phyloP scores from a whole-genome alignment of 2,888 invertebrate species.

The Andricus quercusramuli region DNA sequence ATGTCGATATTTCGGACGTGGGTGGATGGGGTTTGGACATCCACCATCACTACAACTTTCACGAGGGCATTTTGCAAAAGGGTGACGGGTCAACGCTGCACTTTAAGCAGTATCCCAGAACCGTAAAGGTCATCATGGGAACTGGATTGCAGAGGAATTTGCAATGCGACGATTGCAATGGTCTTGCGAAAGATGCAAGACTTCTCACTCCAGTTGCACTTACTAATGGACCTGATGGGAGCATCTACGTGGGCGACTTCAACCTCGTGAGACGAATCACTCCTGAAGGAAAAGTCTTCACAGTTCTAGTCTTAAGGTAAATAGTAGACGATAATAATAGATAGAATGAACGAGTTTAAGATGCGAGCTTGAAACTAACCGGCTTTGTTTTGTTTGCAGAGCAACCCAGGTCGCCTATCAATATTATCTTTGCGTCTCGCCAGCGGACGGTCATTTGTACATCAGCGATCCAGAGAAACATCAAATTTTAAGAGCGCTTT shows the following conservation, averaged over 20 bases:
- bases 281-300: slow-evolving; percentile 93
- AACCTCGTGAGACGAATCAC: slow-evolving; percentile 95
- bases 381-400: slow-evolving; percentile 80
- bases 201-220: slow-evolving; percentile 96
- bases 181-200: slow-evolving; percentile 90
- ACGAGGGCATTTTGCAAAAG: slow-evolving; percentile 97
- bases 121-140: slow-evolving; percentile 95
- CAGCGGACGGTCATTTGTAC: slow-evolving; percentile 96
- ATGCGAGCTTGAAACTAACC: not conserved
- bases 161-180: slow-evolving; percentile 92
- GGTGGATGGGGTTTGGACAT: slow-evolving; percentile 99
- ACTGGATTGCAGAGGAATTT: slow-evolving; percentile 92
- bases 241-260: slow-evolving; percentile 97
- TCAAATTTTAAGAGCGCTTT: slow-evolving; percentile 89
- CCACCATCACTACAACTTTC: slow-evolving; percentile 99
- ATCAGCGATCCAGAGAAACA: slow-evolving; percentile 97
- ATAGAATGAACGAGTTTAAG: not conserved
- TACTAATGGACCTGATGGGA: slow-evolving; percentile 97
- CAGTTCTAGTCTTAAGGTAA: slow-evolving; percentile 92
- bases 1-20: slow-evolving; percentile 97
- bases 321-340: slow-evolving; percentile 55
- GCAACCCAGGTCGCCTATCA: slow-evolving; percentile 97
- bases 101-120: slow-evolving; percentile 94
- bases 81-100: slow-evolving; percentile 98
- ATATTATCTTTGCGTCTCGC: slow-evolving; percentile 97